phyloP scores from a whole-genome alignment of 2,888 invertebrate genomes.

The Diaprepes abbreviatus region DNA sequence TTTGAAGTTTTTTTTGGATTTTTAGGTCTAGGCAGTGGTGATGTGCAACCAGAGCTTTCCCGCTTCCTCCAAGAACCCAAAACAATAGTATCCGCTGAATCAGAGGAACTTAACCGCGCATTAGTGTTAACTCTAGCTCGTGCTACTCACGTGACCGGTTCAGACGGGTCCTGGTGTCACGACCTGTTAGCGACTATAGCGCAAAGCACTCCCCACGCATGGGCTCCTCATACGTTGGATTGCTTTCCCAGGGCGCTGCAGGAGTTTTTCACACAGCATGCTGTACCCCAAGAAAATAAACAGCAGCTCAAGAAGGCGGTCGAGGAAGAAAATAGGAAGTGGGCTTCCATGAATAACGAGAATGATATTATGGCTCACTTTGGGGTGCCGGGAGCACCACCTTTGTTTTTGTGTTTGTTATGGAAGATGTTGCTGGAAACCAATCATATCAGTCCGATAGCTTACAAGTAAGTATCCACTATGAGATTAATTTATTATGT shows the following conservation, averaged over 20 bases:
- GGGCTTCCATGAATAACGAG: constrained; percentile 97
- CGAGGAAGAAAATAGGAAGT: constrained; percentile 95
- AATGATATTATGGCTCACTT: constrained; percentile 97
- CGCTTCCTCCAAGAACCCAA: constrained; percentile 93
- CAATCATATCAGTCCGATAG: constrained; percentile 92
- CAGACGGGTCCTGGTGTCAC: constrained; percentile 89
- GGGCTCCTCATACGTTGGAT: constrained; percentile 93
- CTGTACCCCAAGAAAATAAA: constrained; percentile 87
- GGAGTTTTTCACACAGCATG: constrained; percentile 91
- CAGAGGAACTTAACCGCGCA: constrained; percentile 94
- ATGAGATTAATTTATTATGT: too few species aligned
- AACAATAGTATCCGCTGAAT: constrained; percentile 91
- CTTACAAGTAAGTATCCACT: constrained; percentile 91
- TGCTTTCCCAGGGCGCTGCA: constrained; percentile 92
- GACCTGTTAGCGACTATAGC: constrained; percentile 89
- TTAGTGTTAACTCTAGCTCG: constrained; percentile 93
- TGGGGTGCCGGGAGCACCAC: constrained; percentile 92
- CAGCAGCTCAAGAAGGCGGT: constrained; percentile 92
- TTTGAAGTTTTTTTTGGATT: too few species aligned
- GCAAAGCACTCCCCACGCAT: constrained; percentile 95
- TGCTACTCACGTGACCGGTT: constrained; percentile 93
- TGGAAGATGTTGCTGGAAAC: constrained; percentile 98
- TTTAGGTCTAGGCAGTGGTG: constrained; percentile 91
- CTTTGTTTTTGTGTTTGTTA: constrained; percentile 90
- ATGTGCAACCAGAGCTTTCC: constrained; percentile 94